A percentile compares a stretch with the other conserved stretches of the same genome.
Conservation (phyloP, 2,888 invertebrate genomes). For the Diarsia rubi region DNA sequence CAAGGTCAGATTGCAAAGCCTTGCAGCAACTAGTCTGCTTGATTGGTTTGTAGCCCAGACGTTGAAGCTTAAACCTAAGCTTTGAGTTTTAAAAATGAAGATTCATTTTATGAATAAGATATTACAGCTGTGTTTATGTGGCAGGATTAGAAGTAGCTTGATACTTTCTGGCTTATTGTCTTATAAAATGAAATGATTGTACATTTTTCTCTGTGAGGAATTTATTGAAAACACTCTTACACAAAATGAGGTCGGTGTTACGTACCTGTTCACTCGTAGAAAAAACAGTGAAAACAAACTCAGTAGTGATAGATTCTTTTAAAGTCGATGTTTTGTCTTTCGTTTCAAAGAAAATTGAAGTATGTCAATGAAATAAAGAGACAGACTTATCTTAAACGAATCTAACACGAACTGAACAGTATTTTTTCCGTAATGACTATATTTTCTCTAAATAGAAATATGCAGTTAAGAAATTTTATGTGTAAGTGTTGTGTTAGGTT, state of each 20-base stretch:
- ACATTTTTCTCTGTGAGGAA: neutral
- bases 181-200: neutral
- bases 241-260: neutral
- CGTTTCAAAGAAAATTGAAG: neutral
- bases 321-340: neutral
- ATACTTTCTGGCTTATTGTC: neutral
- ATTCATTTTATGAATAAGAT: neutral
- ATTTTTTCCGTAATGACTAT: neutral
- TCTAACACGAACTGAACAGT: neutral
- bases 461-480: neutral
- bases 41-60: neutral
- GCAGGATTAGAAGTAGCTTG: too few relatives aligned
- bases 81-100: neutral
- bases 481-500: neutral
- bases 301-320: neutral
- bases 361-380: neutral
- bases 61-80: conserved; percentile 8
- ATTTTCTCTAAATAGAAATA: neutral
- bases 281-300: neutral
- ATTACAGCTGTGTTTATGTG: neutral
- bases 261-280: neutral
- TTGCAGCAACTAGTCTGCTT: conserved; percentile 8
- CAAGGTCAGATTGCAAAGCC: neutral
- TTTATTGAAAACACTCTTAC: neutral
- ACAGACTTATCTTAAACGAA: neutral